Conservation (phyloP, 2,888 invertebrate genomes). For the Antitype chi region DNA sequence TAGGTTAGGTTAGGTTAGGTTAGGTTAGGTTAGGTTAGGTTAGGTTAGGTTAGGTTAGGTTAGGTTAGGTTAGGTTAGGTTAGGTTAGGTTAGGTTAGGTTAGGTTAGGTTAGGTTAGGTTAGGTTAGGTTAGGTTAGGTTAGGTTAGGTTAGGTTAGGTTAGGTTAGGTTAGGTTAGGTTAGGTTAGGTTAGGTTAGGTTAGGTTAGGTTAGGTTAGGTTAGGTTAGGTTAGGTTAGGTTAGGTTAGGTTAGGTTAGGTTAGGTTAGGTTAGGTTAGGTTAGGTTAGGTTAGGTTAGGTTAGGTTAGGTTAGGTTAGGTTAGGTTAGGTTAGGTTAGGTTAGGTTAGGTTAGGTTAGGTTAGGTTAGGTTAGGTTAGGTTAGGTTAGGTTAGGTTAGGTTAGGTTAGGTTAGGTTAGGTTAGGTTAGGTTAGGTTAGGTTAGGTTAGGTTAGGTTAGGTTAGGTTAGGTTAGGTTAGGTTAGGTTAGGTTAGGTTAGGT, state of each 20-base stretch:
- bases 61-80: too few species aligned
- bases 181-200: constrained; percentile 39
- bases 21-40: too few species aligned
- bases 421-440: constrained; percentile 59
- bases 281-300: constrained; percentile 23
- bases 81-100: constrained; percentile 32
- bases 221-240: constrained; percentile 45
- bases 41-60: too few species aligned
- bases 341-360: constrained; percentile 66
- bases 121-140: constrained; percentile 24
- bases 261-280: constrained; percentile 28
- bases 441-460: constrained; percentile 58
- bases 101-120: constrained; percentile 29
- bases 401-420: constrained; percentile 61
- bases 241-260: constrained; percentile 34
- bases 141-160: too few species aligned
- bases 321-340: constrained; percentile 63
- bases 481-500: constrained; percentile 67
- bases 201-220: constrained; percentile 30
- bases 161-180: background rate
- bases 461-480: constrained; percentile 64
- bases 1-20: too few species aligned
- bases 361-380: constrained; percentile 68
- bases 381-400: constrained; percentile 64
- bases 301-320: constrained; percentile 51